Evolutionary conservation across 2,113 vertebrate genomes (phyloP), one percentile per base, ranked within the genome.

Genomic region (Cyanoramphus novaezelandiae): DNA sequence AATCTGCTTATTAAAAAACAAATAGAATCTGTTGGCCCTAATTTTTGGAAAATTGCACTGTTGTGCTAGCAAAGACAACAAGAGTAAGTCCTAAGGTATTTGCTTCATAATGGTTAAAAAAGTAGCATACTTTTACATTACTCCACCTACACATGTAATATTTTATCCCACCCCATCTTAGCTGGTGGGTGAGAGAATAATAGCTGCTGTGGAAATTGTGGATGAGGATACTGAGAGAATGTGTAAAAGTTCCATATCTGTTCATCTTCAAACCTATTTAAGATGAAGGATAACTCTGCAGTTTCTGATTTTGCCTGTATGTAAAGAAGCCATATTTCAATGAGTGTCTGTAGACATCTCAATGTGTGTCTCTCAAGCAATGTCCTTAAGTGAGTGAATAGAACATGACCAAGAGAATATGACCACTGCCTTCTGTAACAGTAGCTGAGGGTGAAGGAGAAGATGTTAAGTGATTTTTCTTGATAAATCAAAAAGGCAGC

Each of bases 351-450:
- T 35, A 35, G 52, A 33, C 13, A 2, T 12, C 31, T 43, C 14
- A 20, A 43, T 33, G 18, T 0, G 0, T 31, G 28, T 27, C 14
- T 55, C 41, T 35, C 28, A 50, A 11, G 37, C 28, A 10, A 3
- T 55, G 33, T 47, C 35, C 28, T 33, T 62, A 43, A 43, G 25
- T 29, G 29, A 67, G 11, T 55, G 24, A 62, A 37, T 1, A 1
- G 43, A n/a, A 55, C 6, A 1, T 21, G 19, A 39, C n/a, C 39
- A 62, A 37, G 1, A 1, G 43, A n/a, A 55, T 5, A 1, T 21
- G 19, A 39, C 29, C 18, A 3, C 35, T 67, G 62, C 39, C 31
- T 60, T 50, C 62, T 62, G 31, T 68, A 0, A 1, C 33, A 23
- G 25, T 44, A 63, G 43, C 15, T 80, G 18, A 47, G 18, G 53